These are phyloP conservation scores for Lepus americanus DNA, from an alignment of 2,113 vertebrate genomes.

Conservation along the genomic window DNA sequence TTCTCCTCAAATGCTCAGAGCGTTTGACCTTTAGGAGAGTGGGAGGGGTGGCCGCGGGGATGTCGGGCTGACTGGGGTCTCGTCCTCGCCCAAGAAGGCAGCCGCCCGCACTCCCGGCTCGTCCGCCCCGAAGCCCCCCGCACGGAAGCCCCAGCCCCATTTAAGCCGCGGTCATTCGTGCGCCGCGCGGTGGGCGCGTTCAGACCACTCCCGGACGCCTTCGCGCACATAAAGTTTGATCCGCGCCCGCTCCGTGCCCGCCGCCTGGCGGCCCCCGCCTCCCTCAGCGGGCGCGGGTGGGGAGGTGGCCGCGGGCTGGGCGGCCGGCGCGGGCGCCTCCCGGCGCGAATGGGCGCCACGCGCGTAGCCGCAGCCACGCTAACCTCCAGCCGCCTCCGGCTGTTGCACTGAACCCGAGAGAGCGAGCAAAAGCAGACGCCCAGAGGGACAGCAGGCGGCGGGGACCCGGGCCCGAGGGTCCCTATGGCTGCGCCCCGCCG, in stretches of 20 bases:
- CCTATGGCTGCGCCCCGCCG: conserved; percentile 73
- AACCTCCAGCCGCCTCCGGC: conserved; percentile 54
- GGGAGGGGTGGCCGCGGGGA: not conserved
- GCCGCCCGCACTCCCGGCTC: not conserved
- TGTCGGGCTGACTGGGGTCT: not conserved
- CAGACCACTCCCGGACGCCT: not conserved
- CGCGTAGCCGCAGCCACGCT: conserved; percentile 60
- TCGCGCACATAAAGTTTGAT: conserved; percentile 70
- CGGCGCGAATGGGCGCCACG: conserved; percentile 56
- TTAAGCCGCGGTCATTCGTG: not conserved
- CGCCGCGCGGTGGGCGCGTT: not conserved
- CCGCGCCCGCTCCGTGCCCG: not conserved
- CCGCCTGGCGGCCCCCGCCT: conserved; percentile 45
- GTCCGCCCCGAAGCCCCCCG: not conserved
- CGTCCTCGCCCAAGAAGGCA: not conserved
- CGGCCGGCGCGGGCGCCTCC: conserved; percentile 39
- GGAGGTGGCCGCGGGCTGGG: conserved; percentile 57
- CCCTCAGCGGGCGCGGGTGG: conserved; percentile 53
- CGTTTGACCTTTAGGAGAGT: conserved; percentile 65
- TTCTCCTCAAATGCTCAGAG: not conserved
- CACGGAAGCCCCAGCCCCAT: not conserved
- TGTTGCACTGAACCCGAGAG: not conserved
- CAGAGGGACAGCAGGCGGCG: not conserved
- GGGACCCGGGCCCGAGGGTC: not conserved
- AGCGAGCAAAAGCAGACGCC: not conserved